phyloP scores from a whole-genome alignment of 2,113 vertebrate species.

The Gallinago media region DNA sequence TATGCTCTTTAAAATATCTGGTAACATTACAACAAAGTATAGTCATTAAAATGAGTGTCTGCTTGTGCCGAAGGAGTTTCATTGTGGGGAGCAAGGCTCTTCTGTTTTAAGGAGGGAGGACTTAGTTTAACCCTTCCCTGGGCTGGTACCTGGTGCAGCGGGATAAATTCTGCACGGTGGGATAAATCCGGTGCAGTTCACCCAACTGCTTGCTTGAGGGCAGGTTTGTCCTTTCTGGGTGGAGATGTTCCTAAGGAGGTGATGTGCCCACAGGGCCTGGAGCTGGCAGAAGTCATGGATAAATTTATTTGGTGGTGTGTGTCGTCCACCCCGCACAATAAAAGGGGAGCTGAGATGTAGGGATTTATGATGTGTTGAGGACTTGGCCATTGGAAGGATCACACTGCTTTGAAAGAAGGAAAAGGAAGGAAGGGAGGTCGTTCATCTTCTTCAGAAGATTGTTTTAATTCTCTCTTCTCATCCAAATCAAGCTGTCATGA shows the following conservation, averaged over 20 bases:
- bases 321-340: too few species aligned
- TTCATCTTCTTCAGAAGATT: neutral
- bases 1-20: conserved; percentile 65
- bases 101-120: neutral
- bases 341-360: neutral
- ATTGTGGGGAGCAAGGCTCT: neutral
- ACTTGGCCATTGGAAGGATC: neutral
- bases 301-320: rapidly evolving
- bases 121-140: neutral
- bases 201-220: rapidly evolving
- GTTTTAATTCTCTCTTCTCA: neutral
- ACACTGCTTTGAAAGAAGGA: neutral
- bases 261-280: neutral
- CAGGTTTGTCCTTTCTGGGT: neutral
- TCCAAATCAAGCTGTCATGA: neutral
- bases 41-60: conserved; percentile 61
- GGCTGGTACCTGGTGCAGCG: neutral
- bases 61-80: neutral
- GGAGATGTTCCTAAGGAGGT: neutral
- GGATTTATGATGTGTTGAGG: neutral
- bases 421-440: too few species aligned
- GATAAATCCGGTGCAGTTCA: rapidly evolving
- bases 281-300: neutral
- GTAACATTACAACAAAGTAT: conserved; percentile 41
- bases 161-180: neutral